These are phyloP conservation scores for Darevskia nairensis DNA, from an alignment of 2,797 vertebrate species.

Conservation along the genomic window DNA sequence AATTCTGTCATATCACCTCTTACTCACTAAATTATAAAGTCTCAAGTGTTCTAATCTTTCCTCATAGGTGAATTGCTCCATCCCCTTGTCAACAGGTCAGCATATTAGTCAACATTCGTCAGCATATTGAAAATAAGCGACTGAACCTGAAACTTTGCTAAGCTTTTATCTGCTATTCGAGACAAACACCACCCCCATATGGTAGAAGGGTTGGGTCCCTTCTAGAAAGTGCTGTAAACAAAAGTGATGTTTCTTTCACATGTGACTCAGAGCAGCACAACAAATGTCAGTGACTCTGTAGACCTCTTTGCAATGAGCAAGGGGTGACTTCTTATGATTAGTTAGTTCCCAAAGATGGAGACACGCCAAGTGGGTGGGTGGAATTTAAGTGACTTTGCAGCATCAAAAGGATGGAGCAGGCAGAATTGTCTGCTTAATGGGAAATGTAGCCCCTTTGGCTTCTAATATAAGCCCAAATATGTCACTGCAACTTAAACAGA, in stretches of 20 bases:
- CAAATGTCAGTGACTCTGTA: background rate
- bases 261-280: slow-evolving; percentile 4
- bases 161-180: background rate
- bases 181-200: background rate
- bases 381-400: slow-evolving; percentile 12
- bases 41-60: too few species aligned
- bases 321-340: slow-evolving; percentile 26
- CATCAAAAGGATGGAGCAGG: slow-evolving; percentile 13
- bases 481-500: background rate
- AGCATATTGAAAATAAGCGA: background rate
- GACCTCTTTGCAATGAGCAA: background rate
- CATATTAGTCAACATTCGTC: background rate
- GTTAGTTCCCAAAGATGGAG: slow-evolving; percentile 19
- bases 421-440: background rate
- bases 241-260: slow-evolving; percentile 9
- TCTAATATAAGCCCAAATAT: background rate
- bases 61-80: too few species aligned
- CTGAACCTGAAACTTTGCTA: background rate
- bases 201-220: background rate
- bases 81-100: background rate
- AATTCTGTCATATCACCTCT: too few species aligned
- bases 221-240: background rate
- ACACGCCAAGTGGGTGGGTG: background rate
- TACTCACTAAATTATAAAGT: too few species aligned
- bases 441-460: background rate